phyloP scores from a whole-genome alignment of 2,888 invertebrate species.

The Zootermopsis nevadensis region DNA sequence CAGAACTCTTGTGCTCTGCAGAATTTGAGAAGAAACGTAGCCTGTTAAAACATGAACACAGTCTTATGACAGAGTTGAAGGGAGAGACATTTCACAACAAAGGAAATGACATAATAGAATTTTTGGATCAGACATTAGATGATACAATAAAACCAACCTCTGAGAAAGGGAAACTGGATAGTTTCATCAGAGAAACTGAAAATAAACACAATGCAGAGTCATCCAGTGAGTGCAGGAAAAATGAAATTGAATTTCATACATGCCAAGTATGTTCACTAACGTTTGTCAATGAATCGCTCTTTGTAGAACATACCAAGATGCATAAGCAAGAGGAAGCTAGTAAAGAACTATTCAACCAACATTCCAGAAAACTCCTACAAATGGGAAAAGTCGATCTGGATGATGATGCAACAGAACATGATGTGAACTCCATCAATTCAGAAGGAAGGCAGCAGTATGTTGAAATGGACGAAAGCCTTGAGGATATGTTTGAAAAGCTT shows the following conservation, averaged over 20 bases:
- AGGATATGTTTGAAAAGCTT: constrained; percentile 50
- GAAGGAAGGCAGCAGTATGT: constrained; percentile 39
- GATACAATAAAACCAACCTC: not conserved
- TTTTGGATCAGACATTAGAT: not conserved
- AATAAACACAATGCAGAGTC: not conserved
- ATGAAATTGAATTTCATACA: constrained; percentile 63
- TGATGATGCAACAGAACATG: constrained; percentile 29
- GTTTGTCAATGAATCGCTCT: constrained; percentile 64
- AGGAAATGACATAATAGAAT: not conserved
- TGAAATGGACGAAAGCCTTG: constrained; percentile 46
- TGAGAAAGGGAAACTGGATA: not conserved
- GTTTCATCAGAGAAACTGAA: not conserved
- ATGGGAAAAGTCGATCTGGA: constrained; percentile 8
- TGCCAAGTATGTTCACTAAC: constrained; percentile 64
- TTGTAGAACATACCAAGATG: constrained; percentile 64
- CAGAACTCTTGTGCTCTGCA: constrained; percentile 7
- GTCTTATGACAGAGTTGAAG: not conserved
- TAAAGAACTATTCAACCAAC: constrained; percentile 10
- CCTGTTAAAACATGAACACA: constrained; percentile 40
- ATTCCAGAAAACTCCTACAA: not conserved
- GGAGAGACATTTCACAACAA: not conserved
- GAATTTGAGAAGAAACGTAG: constrained; percentile 6
- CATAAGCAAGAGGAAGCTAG: constrained; percentile 56
- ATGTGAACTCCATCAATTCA: constrained; percentile 16
- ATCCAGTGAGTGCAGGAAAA: not conserved